Evolutionary conservation across 1,140 invertebrate species (phyloP), one percentile per base, ranked within the genome.

Genomic region (Physella acuta): DNA sequence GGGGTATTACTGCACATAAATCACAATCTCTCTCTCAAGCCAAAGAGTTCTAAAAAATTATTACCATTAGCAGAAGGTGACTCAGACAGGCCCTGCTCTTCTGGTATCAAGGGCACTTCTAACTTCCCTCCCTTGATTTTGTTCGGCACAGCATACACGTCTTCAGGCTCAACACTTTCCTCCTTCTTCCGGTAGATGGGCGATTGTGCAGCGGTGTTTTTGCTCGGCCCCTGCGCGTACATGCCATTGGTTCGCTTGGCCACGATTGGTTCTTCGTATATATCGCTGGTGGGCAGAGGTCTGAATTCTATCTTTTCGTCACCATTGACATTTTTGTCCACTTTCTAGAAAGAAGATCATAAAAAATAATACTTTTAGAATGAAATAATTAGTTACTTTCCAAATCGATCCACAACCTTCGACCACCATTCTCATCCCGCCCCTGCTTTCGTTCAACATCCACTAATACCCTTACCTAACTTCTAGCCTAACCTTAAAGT

Each of bases 41-140:
- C n/a, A n/a, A n/a, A n/a, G n/a, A n/a, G n/a, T n/a, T n/a, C n/a
- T n/a, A n/a, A n/a, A n/a, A n/a, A n/a, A n/a, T n/a, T n/a, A n/a
- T 34, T 58, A 58, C 56, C 56, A 34, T 58, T 30, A 33, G 56
- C 31, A 24, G 56, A 58, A 1, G 56, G 56, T 4, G 56, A 58
- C n/a, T 58, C 17, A 3, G 56, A 58, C n/a, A 58, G n/a, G n/a
- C n/a, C n/a, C n/a, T n/a, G 26, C 30, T 58, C 56, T 2, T 58
- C 56, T 2, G 56, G 30, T 2, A 34, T 24, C 31, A 3, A 20
- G 17, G 56, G 31, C 0, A 2, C 8, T 5, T 20, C 56, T 34
- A 37, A 11, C 24, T 33, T 26, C 17, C 34, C 20, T 36, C 2
- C 20, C 39, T 61, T 61, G 2, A 8, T 24, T 28, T 61, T 61